Percentiles rank a stretch among this genome's conserved stretches.
Evolutionary conservation across 92 coral and sea anemone genomes (phyloP).

Genomic region (Actinostola sp.): DNA sequence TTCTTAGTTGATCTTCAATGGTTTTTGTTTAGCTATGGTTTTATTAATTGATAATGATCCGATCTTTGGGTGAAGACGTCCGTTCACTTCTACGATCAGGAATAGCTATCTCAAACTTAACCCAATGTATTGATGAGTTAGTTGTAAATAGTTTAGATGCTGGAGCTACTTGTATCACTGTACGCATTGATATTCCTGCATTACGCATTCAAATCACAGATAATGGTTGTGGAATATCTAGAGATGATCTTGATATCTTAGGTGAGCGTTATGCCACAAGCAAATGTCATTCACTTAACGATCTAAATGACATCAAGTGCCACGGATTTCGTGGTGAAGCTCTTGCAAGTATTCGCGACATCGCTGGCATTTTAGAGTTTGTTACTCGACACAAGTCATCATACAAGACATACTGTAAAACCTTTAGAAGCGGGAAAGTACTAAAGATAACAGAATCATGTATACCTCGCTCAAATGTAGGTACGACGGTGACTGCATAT

Average conservation of each 20-base stretch:
- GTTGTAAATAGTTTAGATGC: slow-evolving; percentile 94
- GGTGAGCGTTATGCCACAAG: slow-evolving; percentile 90
- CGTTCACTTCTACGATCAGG: slow-evolving; percentile 90
- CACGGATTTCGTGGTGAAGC: slow-evolving; percentile 97
- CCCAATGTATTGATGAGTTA: slow-evolving; percentile 95
- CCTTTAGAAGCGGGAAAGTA: slow-evolving; percentile 70
- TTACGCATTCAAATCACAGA: slow-evolving; percentile 83
- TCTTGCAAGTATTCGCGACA: slow-evolving; percentile 83
- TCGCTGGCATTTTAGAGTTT: slow-evolving; percentile 82
- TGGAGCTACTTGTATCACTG: slow-evolving; percentile 80
- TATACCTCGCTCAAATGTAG: slow-evolving; percentile 72
- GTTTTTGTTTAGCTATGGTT: slow-evolving; percentile 3
- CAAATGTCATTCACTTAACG: slow-evolving; percentile 82
- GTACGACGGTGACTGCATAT: slow-evolving; percentile 81
- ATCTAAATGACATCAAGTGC: slow-evolving; percentile 61
- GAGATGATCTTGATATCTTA: slow-evolving; percentile 60
- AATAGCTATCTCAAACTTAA: slow-evolving; percentile 78
- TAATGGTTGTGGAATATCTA: slow-evolving; percentile 82
- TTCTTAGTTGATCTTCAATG: background rate
- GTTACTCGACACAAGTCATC: slow-evolving; percentile 83
- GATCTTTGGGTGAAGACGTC: slow-evolving; percentile 76
- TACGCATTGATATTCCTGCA: slow-evolving; percentile 77
- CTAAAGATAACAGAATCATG: slow-evolving; percentile 72
- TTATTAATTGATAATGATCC: slow-evolving; percentile 57
- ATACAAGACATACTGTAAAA: slow-evolving; percentile 83